Evolutionary conservation across 2,888 invertebrate species (phyloP), one percentile per base, ranked within the genome.

Genomic region (Pycnomerus fuliginosus): DNA sequence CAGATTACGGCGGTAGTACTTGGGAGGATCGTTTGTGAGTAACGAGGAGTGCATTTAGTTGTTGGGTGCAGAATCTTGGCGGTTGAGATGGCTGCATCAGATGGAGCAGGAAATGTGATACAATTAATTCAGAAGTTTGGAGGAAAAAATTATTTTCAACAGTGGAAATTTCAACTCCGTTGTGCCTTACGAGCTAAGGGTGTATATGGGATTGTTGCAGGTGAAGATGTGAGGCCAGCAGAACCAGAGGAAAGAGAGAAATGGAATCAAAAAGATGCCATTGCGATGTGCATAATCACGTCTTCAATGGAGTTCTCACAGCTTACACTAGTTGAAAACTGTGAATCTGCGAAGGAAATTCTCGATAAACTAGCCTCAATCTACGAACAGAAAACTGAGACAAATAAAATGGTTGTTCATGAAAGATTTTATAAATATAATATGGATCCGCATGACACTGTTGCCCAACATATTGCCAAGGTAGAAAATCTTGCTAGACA

Each of bases 381-480:
- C n/a, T 39, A 39, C 14, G 16, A 33, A 11, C 23, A 20, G 30
- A 44, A 44, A 33, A 27, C 44, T 2, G 46, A 43, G 27, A 14
- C 29, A 1, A 50, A 44, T 16, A 45, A 49, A 28, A 49, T 42
- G 27, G 4, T 27, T 4, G 11, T 10, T 7, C 20, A 20, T 20
- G 20, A 20, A 20, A 20, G 8, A 20, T 20, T 20, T 20, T 20
- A 47, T 12, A 10, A 48, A 20, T 49, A 49, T 16, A 41, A 33
- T 20, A 45, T 45, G 41, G 29, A 15, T 0, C 3, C 48, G 2
- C 44, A 22, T 2, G 53, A 58, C 14, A 40, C 49, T 2, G 44
- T 57, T 1, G 48, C 50, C 0, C 48, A 56, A 12, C 55, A 56
- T 16, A 41, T 56, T 2, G 25, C 55, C 2, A 55, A 53, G 29